Evolutionary conservation across 1,140 invertebrate species (phyloP), one percentile per base, ranked within the genome.

Genomic region (Macrobrachium nipponense): DNA sequence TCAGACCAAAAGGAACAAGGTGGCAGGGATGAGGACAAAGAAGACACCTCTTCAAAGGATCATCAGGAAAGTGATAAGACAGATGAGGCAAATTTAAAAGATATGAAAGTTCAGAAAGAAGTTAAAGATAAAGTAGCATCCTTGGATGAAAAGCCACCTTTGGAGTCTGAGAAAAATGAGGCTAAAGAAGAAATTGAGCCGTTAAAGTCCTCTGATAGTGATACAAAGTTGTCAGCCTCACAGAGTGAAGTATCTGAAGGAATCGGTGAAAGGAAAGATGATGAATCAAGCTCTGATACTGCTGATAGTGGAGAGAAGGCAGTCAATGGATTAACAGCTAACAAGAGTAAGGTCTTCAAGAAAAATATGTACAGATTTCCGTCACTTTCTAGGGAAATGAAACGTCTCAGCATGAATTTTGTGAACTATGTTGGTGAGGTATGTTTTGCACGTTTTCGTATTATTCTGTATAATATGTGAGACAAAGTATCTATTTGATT

Each of bases 381-480:
- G 27, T 87, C 88, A 20, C 70, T 89, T 44, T 89, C 88, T 17
- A 84, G 88, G 58, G 88, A 89, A 27, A 89, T 89, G 88, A 87
- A 89, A 72, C 76, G 88, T 18, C 77, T 89, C 4, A 87, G 87
- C 44, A 89, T 87, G 86, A 87, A 89, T 43, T 87, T 87, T 70
- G 80, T 81, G 17, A 87, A 82, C 11, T 87, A 77, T 59, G 72
- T 70, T 14, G 43, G 44, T 20, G 73, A 76, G 44, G 73, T 76
- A 76, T 15, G n/a, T 76, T 1, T 4, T 36, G n/a, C 12, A 43
- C 11, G 5, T 58, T 17, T 20, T 76, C 12, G 51, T 5, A n/a
- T 43, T n/a, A 43, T 43, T 11, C 2, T 51, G 51, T 51, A 6
- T 51, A 6, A 7, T 51, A 51, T 10, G 12, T 51, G 12, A 51